Evolutionary conservation across 2,797 vertebrate species (phyloP), one percentile per base, ranked within the genome.

Genomic region (Gouania willdenowi): DNA sequence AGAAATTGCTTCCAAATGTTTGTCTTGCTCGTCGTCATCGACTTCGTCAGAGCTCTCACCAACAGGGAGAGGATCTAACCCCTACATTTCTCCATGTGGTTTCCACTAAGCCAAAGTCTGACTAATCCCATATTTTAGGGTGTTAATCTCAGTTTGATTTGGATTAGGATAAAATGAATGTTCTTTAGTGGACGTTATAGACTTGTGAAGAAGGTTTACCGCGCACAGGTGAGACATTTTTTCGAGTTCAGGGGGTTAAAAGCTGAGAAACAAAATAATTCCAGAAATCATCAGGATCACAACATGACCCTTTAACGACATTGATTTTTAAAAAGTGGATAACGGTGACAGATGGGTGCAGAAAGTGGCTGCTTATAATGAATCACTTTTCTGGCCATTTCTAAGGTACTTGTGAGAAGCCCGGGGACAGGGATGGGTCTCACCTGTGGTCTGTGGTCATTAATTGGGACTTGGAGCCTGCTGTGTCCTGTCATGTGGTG

Each of bases 381-480:
- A 68, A 18, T 1, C n/a, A 32, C 39, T 40, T 56, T 47, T 26
- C 32, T 30, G 53, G 20, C 40, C 28, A 9, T 29, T 42, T 40
- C 43, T 39, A 14, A 49, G 36, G 49, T 46, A 46, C 32, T 12
- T 2, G 28, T 18, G 6, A 29, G 29, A 25, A 7, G 54, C 57
- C 46, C 36, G 35, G 34, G 54, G 63, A 70, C 57, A 70, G 66
- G 61, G 61, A 81, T 33, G 55, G 44, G 41, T 71, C 68, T 87
- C 85, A 87, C 82, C 86, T 85, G 83, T 65, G 70, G 56, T 66
- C 65, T 42, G 47, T 41, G 70, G 71, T 60, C 77, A 82, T 83
- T 88, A 88, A 87, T 79, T 85, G 83, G 79, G 71, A 46, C 38
- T n/a, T 12, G 65, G 43, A 57, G 49, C 75, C 77, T 59, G 69